Base-by-base conservation (phyloP, 2,797 vertebrate species). In the Yasuhikotakia modesta region DNA sequence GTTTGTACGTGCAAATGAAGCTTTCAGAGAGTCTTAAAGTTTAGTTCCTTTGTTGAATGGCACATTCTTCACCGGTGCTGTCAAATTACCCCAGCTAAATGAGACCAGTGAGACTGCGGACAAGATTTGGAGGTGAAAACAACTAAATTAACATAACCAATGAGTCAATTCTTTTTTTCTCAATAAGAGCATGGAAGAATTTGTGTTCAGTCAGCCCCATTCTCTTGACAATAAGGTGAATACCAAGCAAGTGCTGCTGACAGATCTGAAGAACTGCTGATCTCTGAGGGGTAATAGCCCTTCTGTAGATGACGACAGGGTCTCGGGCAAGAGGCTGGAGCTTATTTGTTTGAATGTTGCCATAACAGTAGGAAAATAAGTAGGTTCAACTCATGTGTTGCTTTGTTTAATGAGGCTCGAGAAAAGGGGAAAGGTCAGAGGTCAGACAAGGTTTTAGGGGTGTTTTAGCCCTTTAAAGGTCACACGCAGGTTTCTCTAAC, bases 71-170 rank as follows among this genome's bases (percentile, higher is more conserved):
- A 3, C 81, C 46, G 73, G 85, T 65, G 87, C 89, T 91, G 83
- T 91, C 72, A 91, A 83, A 89, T 86, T 84, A 88, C 85, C 86
- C 81, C 85, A 87, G 86, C 80, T 87, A 84, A 89, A 86, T 87
- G 87, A 90, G 88, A 81, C 87, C 81, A 73, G 81, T 70, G 76
- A 89, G 85, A 86, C 81, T 73, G 60, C 82, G 84, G 86, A 86
- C 90, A 87, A 90, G 88, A 89, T 86, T 83, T 72, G 81, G 82
- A 83, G 80, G 90, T 90, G 92, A 92, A 91, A 88, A 88, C 85
- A 87, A 77, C 88, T 88, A 88, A 90, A 93, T 92, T 91, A 91
- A 90, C 90, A 90, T 89, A 86, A 87, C 87, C 82, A 86, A 87
- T 78, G 89, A 88, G 87, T 90, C 90, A 90, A 86, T 88, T 84